These are phyloP conservation scores for Drosophila aff. DNA, from an alignment of 1,140 invertebrate species.

Conservation along the genomic window DNA sequence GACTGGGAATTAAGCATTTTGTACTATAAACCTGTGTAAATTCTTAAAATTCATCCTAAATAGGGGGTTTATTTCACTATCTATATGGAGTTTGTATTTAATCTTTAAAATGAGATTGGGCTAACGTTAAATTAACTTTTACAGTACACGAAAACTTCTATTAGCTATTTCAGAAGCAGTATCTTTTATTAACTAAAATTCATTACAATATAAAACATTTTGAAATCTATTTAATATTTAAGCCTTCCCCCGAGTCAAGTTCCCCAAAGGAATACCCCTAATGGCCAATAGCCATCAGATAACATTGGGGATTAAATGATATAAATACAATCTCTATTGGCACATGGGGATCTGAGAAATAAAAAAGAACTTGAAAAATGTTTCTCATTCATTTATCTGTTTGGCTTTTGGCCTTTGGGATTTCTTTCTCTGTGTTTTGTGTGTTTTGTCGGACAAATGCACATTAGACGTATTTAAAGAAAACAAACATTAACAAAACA, in stretches of 20 bases:
- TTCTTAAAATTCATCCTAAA: too few relatives aligned
- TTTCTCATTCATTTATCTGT: slow-evolving; percentile 38
- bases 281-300: slow-evolving; percentile 16
- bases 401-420: slow-evolving; percentile 40
- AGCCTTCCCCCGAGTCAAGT: background rate
- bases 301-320: slow-evolving; percentile 20
- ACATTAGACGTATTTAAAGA: slow-evolving; percentile 74
- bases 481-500: slow-evolving; percentile 83
- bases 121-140: too few relatives aligned
- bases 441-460: slow-evolving; percentile 40
- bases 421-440: background rate
- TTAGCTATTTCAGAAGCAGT: background rate
- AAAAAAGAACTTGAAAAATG: slow-evolving; percentile 66
- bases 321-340: slow-evolving; percentile 31
- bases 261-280: slow-evolving; percentile 4
- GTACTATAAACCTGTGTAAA: too few relatives aligned
- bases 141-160: too few relatives aligned
- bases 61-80: too few relatives aligned
- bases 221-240: background rate
- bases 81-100: too few relatives aligned
- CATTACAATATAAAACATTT: background rate
- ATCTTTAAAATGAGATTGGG: too few relatives aligned
- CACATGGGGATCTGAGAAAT: slow-evolving; percentile 20
- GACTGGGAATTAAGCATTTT: too few relatives aligned
- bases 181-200: background rate